Percentiles rank a stretch among this genome's conserved stretches.
Conservation (phyloP, 2,888 invertebrate genomes). For the Philereme transversata region DNA sequence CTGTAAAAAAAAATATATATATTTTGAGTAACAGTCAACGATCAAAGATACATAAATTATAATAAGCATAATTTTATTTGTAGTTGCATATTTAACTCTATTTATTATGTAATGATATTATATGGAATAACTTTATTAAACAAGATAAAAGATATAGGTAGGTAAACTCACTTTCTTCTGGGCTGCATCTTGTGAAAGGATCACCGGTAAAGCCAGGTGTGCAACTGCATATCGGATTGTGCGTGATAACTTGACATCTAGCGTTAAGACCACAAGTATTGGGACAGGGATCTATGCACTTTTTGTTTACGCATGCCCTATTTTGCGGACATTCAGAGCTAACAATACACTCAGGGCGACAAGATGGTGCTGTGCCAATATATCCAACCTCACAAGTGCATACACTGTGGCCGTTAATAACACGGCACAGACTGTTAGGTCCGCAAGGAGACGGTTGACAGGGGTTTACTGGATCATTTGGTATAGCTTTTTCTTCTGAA, state of each 20-base stretch:
- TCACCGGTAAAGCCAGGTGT: slow-evolving; percentile 90
- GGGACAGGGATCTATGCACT: slow-evolving; percentile 92
- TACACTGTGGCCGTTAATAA: slow-evolving; percentile 90
- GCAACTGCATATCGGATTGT: slow-evolving; percentile 94
- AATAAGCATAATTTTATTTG: too few relatives aligned
- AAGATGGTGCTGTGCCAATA: slow-evolving; percentile 91
- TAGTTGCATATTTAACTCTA: too few relatives aligned
- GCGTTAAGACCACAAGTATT: slow-evolving; percentile 92
- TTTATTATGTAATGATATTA: too few relatives aligned
- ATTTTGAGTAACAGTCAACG: too few relatives aligned
- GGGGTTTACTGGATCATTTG: slow-evolving; percentile 77
- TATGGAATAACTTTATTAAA: too few relatives aligned
- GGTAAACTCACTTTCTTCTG: slow-evolving; percentile 83
- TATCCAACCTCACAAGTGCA: slow-evolving; percentile 91
- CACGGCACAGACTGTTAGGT: slow-evolving; percentile 91
- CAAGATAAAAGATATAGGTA: too few relatives aligned
- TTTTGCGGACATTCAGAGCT: slow-evolving; percentile 93
- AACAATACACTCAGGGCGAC: slow-evolving; percentile 92
- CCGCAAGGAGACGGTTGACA: slow-evolving; percentile 94
- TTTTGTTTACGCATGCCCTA: slow-evolving; percentile 91
- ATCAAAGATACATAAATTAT: too few relatives aligned
- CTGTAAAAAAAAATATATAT: slow-evolving; percentile 42
- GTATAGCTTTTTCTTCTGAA: slow-evolving; percentile 32
- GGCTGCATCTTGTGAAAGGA: slow-evolving; percentile 89
- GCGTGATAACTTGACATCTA: slow-evolving; percentile 92